These are phyloP conservation scores for Rhingia campestris DNA, from an alignment of 2,888 invertebrate genomes.

Conservation along the genomic window DNA sequence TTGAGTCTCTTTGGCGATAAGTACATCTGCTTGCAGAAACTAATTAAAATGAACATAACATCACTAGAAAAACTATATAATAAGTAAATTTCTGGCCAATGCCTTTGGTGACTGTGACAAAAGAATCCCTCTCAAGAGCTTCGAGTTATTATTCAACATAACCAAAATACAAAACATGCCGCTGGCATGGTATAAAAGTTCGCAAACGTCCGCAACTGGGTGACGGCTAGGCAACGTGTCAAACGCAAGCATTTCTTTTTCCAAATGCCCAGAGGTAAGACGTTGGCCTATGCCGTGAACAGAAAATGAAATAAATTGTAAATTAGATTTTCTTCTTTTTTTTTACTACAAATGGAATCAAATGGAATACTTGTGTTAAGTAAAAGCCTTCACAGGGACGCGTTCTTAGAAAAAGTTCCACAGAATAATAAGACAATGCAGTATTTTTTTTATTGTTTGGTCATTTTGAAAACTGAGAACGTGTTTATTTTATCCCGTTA, in stretches of 20 bases:
- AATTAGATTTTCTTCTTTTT: constrained; percentile 58
- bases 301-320: constrained; percentile 53
- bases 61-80: background rate
- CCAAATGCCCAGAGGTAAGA: constrained; percentile 33
- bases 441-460: constrained; percentile 1
- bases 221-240: constrained; percentile 24
- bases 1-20: constrained; percentile 6
- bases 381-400: constrained; percentile 28
- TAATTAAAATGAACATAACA: constrained; percentile 47
- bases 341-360: background rate
- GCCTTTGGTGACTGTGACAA: constrained; percentile 18
- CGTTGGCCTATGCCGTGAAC: constrained; percentile 35
- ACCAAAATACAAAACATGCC: constrained; percentile 31
- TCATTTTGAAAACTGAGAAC: constrained; percentile 1
- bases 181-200: constrained; percentile 17
- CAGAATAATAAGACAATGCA: background rate
- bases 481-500: constrained; percentile 17
- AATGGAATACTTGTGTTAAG: constrained; percentile 68
- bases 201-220: constrained; percentile 27
- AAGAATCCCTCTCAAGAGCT: constrained; percentile 24
- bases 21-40: constrained; percentile 18
- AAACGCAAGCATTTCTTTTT: constrained; percentile 37
- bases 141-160: constrained; percentile 36
- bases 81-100: constrained; percentile 36
- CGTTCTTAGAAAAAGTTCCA: constrained; percentile 34